Conservation (phyloP, 2,797 vertebrate genomes). For the Spinus olivaceus region DNA sequence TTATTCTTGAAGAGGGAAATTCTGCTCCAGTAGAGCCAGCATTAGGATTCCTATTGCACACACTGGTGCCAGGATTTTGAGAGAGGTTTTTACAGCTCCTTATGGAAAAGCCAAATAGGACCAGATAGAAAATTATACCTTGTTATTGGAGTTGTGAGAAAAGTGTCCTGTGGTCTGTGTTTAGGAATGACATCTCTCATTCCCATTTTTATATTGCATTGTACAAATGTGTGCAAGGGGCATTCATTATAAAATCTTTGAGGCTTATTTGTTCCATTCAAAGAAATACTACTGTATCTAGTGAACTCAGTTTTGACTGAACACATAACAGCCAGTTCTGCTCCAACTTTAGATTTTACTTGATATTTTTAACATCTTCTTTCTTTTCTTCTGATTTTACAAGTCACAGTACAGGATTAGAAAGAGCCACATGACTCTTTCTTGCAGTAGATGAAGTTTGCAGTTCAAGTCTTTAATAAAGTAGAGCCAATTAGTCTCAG, state of each 20-base stretch:
- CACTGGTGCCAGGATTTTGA: not conserved
- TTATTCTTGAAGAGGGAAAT: constrained; percentile 42
- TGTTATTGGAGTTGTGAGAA: not conserved
- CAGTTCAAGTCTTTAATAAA: not conserved
- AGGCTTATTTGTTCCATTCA: constrained; percentile 14
- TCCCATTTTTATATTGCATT: not conserved
- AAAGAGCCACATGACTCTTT: not conserved
- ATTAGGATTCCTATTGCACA: not conserved
- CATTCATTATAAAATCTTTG: constrained; percentile 22
- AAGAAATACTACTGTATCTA: not conserved
- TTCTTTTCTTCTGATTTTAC: not conserved
- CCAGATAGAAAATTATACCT: not conserved
- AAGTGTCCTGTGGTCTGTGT: not conserved
- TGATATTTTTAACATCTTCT: constrained; percentile 15
- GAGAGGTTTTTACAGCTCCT: constrained; percentile 16
- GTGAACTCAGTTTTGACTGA: not conserved
- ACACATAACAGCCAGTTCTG: not conserved
- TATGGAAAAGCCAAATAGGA: constrained; percentile 19
- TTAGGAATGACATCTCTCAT: not conserved
- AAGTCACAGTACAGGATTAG: not conserved
- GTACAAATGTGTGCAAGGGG: not conserved
- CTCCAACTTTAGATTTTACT: constrained; percentile 15
- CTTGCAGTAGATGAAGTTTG: not conserved
- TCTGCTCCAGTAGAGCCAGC: not conserved
- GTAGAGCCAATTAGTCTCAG: not conserved